These are phyloP conservation scores for Notodonta ziczac DNA, from an alignment of 2,888 invertebrate species.

Conservation along the genomic window DNA sequence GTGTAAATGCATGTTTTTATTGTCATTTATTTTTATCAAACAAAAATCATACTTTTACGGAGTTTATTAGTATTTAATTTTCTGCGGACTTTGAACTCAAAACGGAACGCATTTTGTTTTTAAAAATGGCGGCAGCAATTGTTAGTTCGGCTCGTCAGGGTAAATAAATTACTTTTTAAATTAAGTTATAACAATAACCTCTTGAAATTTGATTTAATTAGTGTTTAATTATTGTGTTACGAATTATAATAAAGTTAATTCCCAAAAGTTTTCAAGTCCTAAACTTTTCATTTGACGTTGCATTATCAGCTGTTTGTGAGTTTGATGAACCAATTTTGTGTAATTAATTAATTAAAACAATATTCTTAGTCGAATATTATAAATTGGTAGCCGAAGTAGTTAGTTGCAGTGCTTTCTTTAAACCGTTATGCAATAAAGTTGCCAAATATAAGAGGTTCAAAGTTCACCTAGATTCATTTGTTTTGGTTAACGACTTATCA, in stretches of 20 bases:
- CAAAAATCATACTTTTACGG: too few species aligned
- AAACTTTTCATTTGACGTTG: constrained; percentile 53
- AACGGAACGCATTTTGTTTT: constrained; percentile 54
- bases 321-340: constrained; percentile 39
- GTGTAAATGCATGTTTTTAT: too few species aligned
- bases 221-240: neutral
- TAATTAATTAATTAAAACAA: constrained; percentile 10
- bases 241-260: constrained; percentile 2
- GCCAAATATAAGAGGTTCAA: constrained; percentile 70
- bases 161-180: constrained; percentile 68
- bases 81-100: constrained; percentile 3
- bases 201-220: constrained; percentile 2
- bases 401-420: constrained; percentile 10
- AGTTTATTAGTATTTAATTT: too few species aligned
- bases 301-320: constrained; percentile 68
- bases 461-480: constrained; percentile 71
- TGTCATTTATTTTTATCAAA: too few species aligned
- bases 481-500: constrained; percentile 42
- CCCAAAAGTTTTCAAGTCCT: constrained; percentile 19
- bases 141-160: constrained; percentile 84
- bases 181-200: constrained; percentile 19
- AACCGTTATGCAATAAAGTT: constrained; percentile 68
- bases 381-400: constrained; percentile 11
- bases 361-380: constrained; percentile 11
- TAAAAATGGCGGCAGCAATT: constrained; percentile 78